Conservation (phyloP, 53 echinoderm and acorn worm species). For the Antedon mediterranea region DNA sequence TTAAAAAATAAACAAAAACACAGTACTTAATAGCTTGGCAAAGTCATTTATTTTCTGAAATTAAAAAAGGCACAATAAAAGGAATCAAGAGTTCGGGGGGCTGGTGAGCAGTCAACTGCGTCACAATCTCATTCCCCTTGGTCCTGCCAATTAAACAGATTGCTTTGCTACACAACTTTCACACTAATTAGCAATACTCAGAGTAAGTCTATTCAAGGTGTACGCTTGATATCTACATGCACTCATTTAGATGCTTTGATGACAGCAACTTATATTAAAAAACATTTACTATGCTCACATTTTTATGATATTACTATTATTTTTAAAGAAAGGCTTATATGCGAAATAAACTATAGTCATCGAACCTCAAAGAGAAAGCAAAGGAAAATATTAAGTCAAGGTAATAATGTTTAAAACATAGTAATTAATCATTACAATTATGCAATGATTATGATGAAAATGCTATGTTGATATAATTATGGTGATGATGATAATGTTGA, state of each 20-base stretch:
- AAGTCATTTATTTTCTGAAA: not conserved
- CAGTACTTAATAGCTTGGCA: not conserved
- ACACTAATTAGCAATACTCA: not conserved
- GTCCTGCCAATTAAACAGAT: not conserved
- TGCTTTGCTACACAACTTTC: not conserved
- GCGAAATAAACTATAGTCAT: too few species aligned
- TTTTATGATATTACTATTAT: too few species aligned
- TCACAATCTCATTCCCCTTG: not conserved
- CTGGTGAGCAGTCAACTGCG: not conserved
- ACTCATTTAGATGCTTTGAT: not conserved
- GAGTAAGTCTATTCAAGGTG: not conserved
- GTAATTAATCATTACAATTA: too few species aligned
- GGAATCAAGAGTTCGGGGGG: not conserved
- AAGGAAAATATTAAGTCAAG: too few species aligned
- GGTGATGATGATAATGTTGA: too few species aligned
- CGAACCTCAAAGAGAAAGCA: too few species aligned
- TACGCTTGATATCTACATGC: not conserved
- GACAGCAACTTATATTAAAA: not conserved
- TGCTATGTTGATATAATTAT: too few species aligned
- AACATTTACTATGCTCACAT: not conserved
- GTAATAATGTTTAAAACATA: too few species aligned
- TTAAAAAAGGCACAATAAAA: not conserved
- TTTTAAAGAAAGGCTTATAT: too few species aligned
- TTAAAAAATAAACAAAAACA: not conserved
- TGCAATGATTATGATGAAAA: too few species aligned